phyloP scores from a whole-genome alignment of 2,888 invertebrate genomes.

The Drosophila bunnanda region DNA sequence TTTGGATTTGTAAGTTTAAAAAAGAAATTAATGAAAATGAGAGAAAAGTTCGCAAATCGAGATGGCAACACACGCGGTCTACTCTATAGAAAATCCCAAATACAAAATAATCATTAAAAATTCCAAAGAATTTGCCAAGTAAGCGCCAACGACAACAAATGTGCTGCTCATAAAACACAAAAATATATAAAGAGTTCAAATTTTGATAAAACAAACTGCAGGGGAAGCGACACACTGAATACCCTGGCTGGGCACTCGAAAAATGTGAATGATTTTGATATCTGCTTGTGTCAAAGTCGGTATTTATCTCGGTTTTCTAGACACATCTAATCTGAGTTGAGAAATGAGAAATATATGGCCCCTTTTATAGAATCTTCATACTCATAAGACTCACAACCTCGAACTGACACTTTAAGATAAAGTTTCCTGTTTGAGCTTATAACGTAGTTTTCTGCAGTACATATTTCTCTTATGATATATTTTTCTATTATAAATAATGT shows the following conservation, averaged over 20 bases:
- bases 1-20: conserved; percentile 43
- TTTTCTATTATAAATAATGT: not conserved
- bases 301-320: conserved; percentile 9
- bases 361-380: not conserved
- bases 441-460: not conserved
- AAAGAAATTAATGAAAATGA: conserved; percentile 34
- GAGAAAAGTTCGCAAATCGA: conserved; percentile 33
- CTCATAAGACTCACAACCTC: not conserved
- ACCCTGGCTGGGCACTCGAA: not conserved
- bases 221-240: not conserved
- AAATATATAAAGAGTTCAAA: conserved; percentile 27
- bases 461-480: not conserved
- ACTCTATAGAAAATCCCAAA: conserved; percentile 14
- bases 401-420: conserved; percentile 19
- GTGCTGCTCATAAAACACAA: conserved; percentile 35
- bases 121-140: conserved; percentile 30
- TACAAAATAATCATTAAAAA: conserved; percentile 33
- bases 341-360: conserved; percentile 13
- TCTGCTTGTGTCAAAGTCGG: not conserved
- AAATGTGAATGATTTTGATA: not conserved
- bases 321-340: conserved; percentile 13
- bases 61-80: conserved; percentile 9
- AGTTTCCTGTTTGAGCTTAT: not conserved
- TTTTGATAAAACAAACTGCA: conserved; percentile 17
- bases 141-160: conserved; percentile 39